These are phyloP conservation scores for Tethea ocularis DNA, from an alignment of 2,888 invertebrate species.

Conservation along the genomic window DNA sequence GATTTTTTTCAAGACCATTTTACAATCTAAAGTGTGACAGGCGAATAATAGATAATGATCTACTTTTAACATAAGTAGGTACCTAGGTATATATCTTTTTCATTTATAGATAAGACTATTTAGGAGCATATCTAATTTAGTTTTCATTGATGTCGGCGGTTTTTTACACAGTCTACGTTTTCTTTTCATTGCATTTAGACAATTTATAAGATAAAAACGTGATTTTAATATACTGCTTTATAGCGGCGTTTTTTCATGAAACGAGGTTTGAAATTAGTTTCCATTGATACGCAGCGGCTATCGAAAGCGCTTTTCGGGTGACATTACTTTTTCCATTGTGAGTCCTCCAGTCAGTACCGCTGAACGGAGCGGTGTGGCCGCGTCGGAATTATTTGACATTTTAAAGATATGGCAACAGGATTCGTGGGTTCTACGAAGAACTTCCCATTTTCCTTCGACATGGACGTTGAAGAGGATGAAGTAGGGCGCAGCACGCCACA, in stretches of 20 bases:
- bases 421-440: conserved; percentile 78
- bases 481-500: conserved; percentile 58
- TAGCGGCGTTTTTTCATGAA: neutral
- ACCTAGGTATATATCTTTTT: neutral
- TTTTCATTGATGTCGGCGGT: neutral
- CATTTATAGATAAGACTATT: neutral
- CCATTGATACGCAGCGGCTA: conserved; percentile 15
- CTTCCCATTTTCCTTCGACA: conserved; percentile 80
- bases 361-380: conserved; percentile 20
- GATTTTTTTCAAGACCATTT: neutral
- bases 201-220: neutral
- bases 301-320: neutral
- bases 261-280: neutral
- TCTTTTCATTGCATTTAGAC: neutral
- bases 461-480: conserved; percentile 72
- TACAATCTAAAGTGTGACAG: neutral
- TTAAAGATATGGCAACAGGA: conserved; percentile 64
- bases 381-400: conserved; percentile 24
- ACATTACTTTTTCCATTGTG: neutral
- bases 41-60: neutral
- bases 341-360: conserved; percentile 14
- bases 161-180: neutral
- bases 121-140: neutral
- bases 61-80: neutral
- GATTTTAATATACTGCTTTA: neutral